Evolutionary conservation across 1,140 invertebrate genomes (phyloP).

Genomic region (Drosophila lini): DNA sequence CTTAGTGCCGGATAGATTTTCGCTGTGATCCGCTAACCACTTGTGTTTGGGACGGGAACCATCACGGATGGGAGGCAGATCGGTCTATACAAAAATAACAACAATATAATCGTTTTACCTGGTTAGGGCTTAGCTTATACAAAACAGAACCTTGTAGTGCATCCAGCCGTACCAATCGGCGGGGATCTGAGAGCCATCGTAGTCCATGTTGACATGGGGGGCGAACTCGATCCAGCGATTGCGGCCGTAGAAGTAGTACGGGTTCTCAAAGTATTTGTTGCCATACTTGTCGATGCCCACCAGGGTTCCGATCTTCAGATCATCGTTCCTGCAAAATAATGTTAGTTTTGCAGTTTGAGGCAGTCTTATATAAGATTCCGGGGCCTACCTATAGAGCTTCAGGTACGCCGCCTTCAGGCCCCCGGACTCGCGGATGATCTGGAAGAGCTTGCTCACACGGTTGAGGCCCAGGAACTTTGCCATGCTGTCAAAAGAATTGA

Average conservation of each 20-base stretch:
- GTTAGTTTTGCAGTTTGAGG: constrained; percentile 19
- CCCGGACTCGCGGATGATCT: constrained; percentile 91
- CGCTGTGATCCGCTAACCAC: constrained; percentile 94
- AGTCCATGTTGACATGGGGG: constrained; percentile 90
- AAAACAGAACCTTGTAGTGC: constrained; percentile 88
- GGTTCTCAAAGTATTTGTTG: constrained; percentile 98
- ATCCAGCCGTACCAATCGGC: constrained; percentile 96
- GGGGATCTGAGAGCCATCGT: constrained; percentile 97
- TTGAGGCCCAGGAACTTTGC: constrained; percentile 89
- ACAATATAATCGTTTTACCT: background rate
- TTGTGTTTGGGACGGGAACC: constrained; percentile 90
- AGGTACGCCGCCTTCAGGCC: constrained; percentile 89
- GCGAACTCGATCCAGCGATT: constrained; percentile 98
- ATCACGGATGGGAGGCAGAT: constrained; percentile 87
- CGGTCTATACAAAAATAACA: constrained; percentile 67
- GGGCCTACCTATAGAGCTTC: constrained; percentile 90
- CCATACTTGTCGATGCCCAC: constrained; percentile 98
- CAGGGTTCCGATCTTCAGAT: constrained; percentile 92
- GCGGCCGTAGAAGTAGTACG: constrained; percentile 93
- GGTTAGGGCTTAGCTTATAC: background rate
- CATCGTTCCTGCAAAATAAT: constrained; percentile 89
- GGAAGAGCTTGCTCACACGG: constrained; percentile 88
- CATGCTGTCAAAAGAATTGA: constrained; percentile 81
- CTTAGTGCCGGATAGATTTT: constrained; percentile 93
- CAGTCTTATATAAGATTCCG: constrained; percentile 83